Percentiles rank a stretch among this genome's conserved stretches.
Conservation (phyloP, 2,797 vertebrate species). For the Botia kubotai region DNA sequence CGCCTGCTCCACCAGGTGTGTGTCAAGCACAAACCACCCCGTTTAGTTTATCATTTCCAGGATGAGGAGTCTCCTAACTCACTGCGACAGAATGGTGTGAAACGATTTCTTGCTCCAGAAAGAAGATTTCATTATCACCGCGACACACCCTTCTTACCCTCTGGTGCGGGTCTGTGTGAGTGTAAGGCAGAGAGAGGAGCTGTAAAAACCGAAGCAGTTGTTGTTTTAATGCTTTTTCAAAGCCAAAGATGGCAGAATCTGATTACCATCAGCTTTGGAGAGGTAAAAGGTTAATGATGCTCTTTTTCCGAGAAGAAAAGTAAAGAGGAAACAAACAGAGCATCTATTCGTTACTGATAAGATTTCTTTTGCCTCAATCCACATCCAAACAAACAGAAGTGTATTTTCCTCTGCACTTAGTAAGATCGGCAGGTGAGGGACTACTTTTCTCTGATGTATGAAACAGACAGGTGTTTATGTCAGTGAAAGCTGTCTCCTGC, state of each 20-base stretch:
- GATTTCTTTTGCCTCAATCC: conserved; percentile 64
- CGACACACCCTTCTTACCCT: conserved; percentile 60
- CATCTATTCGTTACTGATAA: conserved; percentile 65
- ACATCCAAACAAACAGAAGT: conserved; percentile 48
- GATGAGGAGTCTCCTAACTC: conserved; percentile 67
- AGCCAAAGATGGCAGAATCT: conserved; percentile 79
- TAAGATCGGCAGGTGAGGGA: conserved; percentile 43
- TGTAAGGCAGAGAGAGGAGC: conserved; percentile 15
- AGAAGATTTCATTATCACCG: conserved; percentile 71
- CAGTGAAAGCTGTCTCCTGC: conserved; percentile 25
- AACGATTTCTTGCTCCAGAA: conserved; percentile 73
- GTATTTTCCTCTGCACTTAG: conserved; percentile 45
- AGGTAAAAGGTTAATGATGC: conserved; percentile 75
- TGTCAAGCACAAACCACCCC: conserved; percentile 63
- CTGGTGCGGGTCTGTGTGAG: conserved; percentile 38
- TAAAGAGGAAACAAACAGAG: conserved; percentile 63
- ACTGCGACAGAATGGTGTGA: conserved; percentile 67
- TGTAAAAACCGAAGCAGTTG: conserved; percentile 70
- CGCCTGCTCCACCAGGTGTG: conserved; percentile 73
- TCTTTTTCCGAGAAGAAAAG: conserved; percentile 65
- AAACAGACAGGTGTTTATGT: conserved; percentile 54
- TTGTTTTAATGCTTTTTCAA: conserved; percentile 78
- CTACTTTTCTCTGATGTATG: conserved; percentile 49
- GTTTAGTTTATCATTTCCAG: conserved; percentile 66
- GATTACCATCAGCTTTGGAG: conserved; percentile 78